phyloP scores from a whole-genome alignment of 2,113 vertebrate genomes.

The Sisor rabdophorus region DNA sequence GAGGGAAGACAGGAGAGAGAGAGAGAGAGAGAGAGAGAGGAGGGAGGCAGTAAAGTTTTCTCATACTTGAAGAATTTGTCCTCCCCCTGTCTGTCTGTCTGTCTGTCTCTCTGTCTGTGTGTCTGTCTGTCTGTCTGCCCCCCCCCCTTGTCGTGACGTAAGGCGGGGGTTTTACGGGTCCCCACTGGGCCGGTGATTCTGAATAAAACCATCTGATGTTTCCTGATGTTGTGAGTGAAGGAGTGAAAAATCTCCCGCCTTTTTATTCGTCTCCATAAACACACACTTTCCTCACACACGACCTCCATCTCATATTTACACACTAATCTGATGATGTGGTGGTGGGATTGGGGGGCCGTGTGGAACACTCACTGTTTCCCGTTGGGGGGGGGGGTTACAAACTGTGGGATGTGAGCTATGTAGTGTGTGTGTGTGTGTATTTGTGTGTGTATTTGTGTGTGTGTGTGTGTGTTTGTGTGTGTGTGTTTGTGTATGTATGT shows the following conservation, averaged over 20 bases:
- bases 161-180: constrained; percentile 57
- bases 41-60: constrained; percentile 61
- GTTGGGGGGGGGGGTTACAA: too few species aligned
- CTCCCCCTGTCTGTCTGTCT: constrained; percentile 50
- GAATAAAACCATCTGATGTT: constrained; percentile 68
- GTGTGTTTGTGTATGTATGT: too few species aligned
- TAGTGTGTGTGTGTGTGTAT: too few species aligned
- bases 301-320: too few species aligned
- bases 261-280: neutral
- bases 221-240: constrained; percentile 45
- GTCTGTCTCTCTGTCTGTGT: constrained; percentile 18
- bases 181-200: constrained; percentile 55
- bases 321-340: too few species aligned
- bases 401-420: too few species aligned
- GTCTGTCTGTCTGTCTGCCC: constrained; percentile 51
- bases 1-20: constrained; percentile 36
- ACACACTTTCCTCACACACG: constrained; percentile 9
- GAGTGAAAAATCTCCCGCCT: neutral
- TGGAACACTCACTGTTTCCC: too few species aligned
- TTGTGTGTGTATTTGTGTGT: too few species aligned
- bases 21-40: constrained; percentile 45
- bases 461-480: too few species aligned
- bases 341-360: too few species aligned
- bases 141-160: constrained; percentile 34
- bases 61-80: constrained; percentile 73